phyloP scores from a whole-genome alignment of 2,113 vertebrate genomes.

The Pterophyllum scalare region DNA sequence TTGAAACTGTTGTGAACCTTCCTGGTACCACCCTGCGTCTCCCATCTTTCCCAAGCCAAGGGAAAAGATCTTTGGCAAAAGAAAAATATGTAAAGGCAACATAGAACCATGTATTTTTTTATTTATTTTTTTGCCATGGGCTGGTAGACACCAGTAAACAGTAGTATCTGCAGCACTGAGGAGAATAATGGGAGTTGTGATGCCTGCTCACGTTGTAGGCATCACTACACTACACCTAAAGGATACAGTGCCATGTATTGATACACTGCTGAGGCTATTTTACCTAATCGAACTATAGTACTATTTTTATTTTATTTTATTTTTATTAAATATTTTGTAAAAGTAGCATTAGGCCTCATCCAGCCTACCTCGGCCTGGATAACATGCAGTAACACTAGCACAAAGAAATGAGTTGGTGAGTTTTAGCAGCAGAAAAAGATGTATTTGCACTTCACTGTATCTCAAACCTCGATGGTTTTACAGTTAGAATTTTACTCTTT shows the following conservation, averaged over 20 bases:
- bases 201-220: background rate
- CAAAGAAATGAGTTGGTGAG: too few relatives aligned
- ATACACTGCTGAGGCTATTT: background rate
- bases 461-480: background rate
- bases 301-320: too few relatives aligned
- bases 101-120: too few relatives aligned
- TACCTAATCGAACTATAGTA: background rate
- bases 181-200: background rate
- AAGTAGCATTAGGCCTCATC: background rate
- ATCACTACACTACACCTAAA: too few relatives aligned
- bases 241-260: background rate
- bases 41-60: background rate
- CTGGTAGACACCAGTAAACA: background rate
- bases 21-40: too few relatives aligned
- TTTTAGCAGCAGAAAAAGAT: too few relatives aligned
- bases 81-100: background rate
- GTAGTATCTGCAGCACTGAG: background rate
- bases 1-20: background rate
- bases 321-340: too few relatives aligned
- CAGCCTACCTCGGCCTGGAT: background rate
- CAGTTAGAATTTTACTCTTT: background rate
- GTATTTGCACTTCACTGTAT: background rate
- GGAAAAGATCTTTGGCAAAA: background rate
- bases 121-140: background rate
- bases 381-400: background rate